Conservation (phyloP, 2,888 invertebrate genomes). For the Chalcis sispes region DNA sequence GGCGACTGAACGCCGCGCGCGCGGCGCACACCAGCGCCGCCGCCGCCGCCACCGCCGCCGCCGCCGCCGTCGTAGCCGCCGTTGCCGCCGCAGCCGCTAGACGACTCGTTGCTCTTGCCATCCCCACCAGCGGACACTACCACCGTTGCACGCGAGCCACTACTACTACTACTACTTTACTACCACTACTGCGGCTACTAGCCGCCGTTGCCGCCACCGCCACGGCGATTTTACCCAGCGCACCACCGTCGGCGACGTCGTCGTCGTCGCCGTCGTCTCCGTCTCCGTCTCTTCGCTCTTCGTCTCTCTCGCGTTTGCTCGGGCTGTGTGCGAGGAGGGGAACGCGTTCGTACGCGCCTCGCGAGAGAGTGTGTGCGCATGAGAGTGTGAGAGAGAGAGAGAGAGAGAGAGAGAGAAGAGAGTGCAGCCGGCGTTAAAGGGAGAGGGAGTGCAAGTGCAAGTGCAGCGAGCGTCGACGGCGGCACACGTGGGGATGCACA, state of each 20-base stretch:
- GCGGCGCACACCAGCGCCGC: slow-evolving; percentile 60
- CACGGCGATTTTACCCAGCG: neutral
- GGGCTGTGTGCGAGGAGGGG: neutral
- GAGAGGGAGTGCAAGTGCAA: slow-evolving; percentile 56
- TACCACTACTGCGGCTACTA: too few species aligned
- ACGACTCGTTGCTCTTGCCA: slow-evolving; percentile 17
- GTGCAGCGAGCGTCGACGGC: slow-evolving; percentile 51
- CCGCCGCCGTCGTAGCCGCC: slow-evolving; percentile 17
- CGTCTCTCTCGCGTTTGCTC: neutral
- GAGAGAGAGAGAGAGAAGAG: slow-evolving; percentile 14
- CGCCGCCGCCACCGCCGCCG: slow-evolving; percentile 39
- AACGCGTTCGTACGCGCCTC: too few species aligned
- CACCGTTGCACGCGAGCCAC: neutral
- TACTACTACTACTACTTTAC: too few species aligned
- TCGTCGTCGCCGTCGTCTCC: slow-evolving; percentile 15
- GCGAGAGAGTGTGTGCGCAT: slow-evolving; percentile 10
- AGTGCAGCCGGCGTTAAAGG: neutral
- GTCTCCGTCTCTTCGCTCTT: slow-evolving; percentile 18
- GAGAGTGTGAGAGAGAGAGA: slow-evolving; percentile 30
- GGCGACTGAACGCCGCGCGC: slow-evolving; percentile 74
- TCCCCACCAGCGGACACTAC: neutral
- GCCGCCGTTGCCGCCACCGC: slow-evolving; percentile 10
- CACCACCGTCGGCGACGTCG: slow-evolving; percentile 24
- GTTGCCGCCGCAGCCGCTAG: slow-evolving; percentile 36
- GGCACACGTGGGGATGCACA: slow-evolving; percentile 47